Percentiles rank a stretch among this genome's conserved stretches.
phyloP scores from a whole-genome alignment of 2,797 vertebrate species.

The Lophius americanus region DNA sequence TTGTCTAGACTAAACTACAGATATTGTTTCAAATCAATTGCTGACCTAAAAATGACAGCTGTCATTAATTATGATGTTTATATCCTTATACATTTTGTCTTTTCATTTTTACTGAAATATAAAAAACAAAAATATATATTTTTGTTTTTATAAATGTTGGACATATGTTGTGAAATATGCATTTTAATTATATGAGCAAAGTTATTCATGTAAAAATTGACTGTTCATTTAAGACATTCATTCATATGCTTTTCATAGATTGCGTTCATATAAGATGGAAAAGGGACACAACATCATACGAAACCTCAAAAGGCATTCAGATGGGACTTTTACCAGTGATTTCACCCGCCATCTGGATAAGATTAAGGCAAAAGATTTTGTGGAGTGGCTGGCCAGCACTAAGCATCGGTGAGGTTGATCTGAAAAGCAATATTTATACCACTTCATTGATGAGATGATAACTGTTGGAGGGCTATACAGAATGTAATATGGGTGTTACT shows the following conservation, averaged over 20 bases:
- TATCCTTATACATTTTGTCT: background rate
- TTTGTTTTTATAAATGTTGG: background rate
- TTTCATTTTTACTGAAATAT: background rate
- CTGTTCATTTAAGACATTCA: background rate
- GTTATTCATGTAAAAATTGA: background rate
- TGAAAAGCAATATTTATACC: background rate
- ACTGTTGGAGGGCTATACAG: background rate
- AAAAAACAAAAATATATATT: background rate
- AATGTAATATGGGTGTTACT: background rate
- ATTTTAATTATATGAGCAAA: background rate
- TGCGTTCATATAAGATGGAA: slow-evolving; percentile 50
- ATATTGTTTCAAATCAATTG: background rate
- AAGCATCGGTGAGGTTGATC: slow-evolving; percentile 65
- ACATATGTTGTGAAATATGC: background rate
- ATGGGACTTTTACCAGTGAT: slow-evolving; percentile 85
- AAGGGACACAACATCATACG: slow-evolving; percentile 42
- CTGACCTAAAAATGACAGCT: background rate
- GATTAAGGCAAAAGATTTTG: slow-evolving; percentile 85
- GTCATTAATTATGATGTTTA: background rate
- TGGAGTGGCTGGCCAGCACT: slow-evolving; percentile 83
- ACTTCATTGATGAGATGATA: background rate
- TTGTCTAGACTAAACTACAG: background rate
- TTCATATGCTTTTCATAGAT: slow-evolving; percentile 50
- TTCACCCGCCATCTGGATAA: slow-evolving; percentile 80
- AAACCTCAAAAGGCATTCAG: slow-evolving; percentile 80